Conservation (phyloP, 2,888 invertebrate genomes). For the Drosophila nr. fundita region DNA sequence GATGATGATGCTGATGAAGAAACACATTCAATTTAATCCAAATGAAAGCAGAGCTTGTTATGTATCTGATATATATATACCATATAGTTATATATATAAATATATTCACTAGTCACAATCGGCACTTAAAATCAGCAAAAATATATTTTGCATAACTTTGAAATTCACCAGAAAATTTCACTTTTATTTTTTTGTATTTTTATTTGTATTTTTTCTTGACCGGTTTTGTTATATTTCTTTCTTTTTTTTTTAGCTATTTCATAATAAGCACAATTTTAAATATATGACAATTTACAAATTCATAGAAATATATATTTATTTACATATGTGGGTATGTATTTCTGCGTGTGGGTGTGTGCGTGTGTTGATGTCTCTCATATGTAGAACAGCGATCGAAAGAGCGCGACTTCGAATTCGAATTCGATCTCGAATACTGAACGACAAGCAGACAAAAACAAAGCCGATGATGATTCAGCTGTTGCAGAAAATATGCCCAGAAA, state of each 20-base stretch:
- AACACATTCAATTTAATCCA: constrained; percentile 18
- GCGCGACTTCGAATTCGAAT: constrained; percentile 42
- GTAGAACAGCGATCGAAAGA: constrained; percentile 58
- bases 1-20: constrained; percentile 14
- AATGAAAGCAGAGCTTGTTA: constrained; percentile 16
- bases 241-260: constrained; percentile 30
- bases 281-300: constrained; percentile 28
- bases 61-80: constrained; percentile 28
- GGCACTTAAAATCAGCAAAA: constrained; percentile 46
- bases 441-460: constrained; percentile 13
- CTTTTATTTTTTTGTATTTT: constrained; percentile 27
- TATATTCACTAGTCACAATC: constrained; percentile 44
- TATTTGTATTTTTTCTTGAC: constrained; percentile 30
- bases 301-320: constrained; percentile 1
- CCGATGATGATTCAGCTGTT: constrained; percentile 54
- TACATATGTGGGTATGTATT: constrained; percentile 11
- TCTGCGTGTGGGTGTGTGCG: constrained; percentile 2
- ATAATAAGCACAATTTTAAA: constrained; percentile 45
- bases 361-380: constrained; percentile 39
- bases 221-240: constrained; percentile 35
- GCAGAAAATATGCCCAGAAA: constrained; percentile 15
- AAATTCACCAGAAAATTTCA: constrained; percentile 57
- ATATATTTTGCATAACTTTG: constrained; percentile 45
- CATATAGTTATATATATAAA: constrained; percentile 5
- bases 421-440: constrained; percentile 24